phyloP scores from a whole-genome alignment of 37 sponge, comb jelly and placozoan genomes.

The Amphimedon queenslandica region DNA sequence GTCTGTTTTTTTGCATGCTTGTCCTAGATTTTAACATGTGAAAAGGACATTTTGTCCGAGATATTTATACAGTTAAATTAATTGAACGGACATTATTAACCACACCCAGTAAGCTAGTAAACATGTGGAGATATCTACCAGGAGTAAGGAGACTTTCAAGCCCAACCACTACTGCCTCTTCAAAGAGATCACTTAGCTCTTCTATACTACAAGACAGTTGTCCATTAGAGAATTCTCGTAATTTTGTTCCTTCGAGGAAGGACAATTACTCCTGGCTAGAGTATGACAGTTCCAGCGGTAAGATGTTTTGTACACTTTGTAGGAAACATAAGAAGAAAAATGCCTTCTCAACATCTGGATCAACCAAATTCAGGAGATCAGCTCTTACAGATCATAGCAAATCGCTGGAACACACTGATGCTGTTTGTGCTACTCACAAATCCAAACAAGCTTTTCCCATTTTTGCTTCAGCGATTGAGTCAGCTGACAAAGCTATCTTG shows the following conservation, averaged over 20 bases:
- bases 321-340: neutral
- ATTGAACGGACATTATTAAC: neutral
- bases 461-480: neutral
- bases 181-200: neutral
- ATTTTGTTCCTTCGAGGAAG: neutral
- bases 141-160: neutral
- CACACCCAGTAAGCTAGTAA: neutral
- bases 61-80: neutral
- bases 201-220: neutral
- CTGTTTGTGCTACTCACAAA: neutral
- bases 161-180: neutral
- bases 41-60: neutral
- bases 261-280: neutral
- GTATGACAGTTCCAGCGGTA: neutral
- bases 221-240: neutral
- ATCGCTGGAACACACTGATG: neutral
- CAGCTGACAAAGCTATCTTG: slow-evolving; percentile 6
- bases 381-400: slow-evolving; percentile 2
- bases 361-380: neutral
- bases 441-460: neutral
- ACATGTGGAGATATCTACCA: neutral
- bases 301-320: slow-evolving; percentile 8
- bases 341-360: neutral
- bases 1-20: neutral
- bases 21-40: neutral